Evolutionary conservation across 2,888 invertebrate genomes (phyloP).

Genomic region (Pseudococcus jackbeardsleyi): DNA sequence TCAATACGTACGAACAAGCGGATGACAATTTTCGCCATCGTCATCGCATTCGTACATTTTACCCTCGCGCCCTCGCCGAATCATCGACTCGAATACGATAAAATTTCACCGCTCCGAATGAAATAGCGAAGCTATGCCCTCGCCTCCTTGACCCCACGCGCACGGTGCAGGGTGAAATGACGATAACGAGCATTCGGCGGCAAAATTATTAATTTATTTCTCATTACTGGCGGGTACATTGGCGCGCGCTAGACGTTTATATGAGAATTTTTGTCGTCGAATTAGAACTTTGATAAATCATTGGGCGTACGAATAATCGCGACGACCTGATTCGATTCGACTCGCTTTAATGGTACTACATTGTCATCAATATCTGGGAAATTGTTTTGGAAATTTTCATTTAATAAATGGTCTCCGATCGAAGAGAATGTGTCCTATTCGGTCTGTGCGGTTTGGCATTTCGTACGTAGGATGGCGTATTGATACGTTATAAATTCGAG

Average conservation of each 20-base stretch:
- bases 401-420: neutral
- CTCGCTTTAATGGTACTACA: neutral
- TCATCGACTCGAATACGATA: neutral
- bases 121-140: neutral
- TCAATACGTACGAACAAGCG: no score
- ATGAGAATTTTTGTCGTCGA: constrained; percentile 14
- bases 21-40: neutral
- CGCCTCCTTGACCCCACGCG: no score
- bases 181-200: constrained; percentile 1
- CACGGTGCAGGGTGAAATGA: neutral
- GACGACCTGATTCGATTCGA: constrained; percentile 1
- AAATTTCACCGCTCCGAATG: neutral
- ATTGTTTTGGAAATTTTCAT: constrained; percentile 24
- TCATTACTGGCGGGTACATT: neutral
- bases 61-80: neutral
- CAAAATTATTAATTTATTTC: constrained; percentile 28
- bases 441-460: neutral
- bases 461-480: neutral
- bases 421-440: no score
- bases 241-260: constrained; percentile 8
- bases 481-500: constrained; percentile 16
- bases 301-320: constrained; percentile 6
- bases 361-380: neutral
- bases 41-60: neutral
- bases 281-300: constrained; percentile 18